A percentile compares a stretch with the other conserved stretches of the same genome.
phyloP scores from a whole-genome alignment of 2,888 invertebrate species.

The Petrophora chlorosata region DNA sequence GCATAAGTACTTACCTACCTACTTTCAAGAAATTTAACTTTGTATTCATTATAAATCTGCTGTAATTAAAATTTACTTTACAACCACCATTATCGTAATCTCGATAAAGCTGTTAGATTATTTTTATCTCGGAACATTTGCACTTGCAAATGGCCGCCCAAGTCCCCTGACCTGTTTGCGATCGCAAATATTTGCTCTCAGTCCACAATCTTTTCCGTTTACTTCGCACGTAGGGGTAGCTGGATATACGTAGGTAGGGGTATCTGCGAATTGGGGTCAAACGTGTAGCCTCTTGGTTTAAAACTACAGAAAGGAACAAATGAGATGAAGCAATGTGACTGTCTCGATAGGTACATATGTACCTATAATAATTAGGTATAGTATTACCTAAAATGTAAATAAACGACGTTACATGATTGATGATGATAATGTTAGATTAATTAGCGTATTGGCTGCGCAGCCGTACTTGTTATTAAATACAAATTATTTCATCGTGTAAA shows the following conservation, averaged over 20 bases:
- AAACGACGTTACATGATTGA: too few relatives aligned
- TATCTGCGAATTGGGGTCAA: slow-evolving; percentile 24
- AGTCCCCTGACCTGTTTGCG: slow-evolving; percentile 72
- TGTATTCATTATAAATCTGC: slow-evolving; percentile 20
- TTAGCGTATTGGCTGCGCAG: too few relatives aligned
- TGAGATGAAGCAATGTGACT: too few relatives aligned
- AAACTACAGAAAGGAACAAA: not conserved
- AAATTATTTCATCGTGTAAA: too few relatives aligned
- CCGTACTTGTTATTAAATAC: too few relatives aligned
- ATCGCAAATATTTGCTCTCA: slow-evolving; percentile 74
- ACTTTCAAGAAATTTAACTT: too few relatives aligned
- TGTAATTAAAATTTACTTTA: slow-evolving; percentile 11
- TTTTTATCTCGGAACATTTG: slow-evolving; percentile 80
- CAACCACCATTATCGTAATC: slow-evolving; percentile 62
- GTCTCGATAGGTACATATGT: too few relatives aligned
- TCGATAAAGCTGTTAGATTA: slow-evolving; percentile 71
- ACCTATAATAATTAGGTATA: too few relatives aligned
- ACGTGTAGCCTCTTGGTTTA: not conserved
- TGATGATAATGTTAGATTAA: too few relatives aligned
- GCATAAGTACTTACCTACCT: too few relatives aligned
- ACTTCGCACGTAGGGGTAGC: slow-evolving; percentile 53
- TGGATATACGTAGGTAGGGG: slow-evolving; percentile 10
- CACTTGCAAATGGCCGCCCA: slow-evolving; percentile 74
- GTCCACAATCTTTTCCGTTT: slow-evolving; percentile 78
- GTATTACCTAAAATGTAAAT: too few relatives aligned